phyloP scores from a whole-genome alignment of 37 sponge, comb jelly and placozoan genomes.

The Corticium candelabrum region DNA sequence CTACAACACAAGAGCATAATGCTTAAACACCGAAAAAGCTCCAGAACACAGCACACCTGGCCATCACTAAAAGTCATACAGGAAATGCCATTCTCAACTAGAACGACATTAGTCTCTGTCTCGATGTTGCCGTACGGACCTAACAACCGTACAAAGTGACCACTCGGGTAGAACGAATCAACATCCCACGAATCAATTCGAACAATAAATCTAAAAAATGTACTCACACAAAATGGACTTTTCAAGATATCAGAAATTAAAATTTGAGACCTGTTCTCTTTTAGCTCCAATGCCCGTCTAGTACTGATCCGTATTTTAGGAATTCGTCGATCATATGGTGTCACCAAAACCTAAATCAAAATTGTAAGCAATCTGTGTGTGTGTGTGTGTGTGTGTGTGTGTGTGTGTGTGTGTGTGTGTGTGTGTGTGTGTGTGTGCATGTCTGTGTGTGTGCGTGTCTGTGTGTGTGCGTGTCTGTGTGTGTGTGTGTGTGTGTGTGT shows the following conservation, averaged over 20 bases:
- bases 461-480: too few relatives aligned
- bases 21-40: neutral
- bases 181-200: conserved; percentile 53
- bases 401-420: too few relatives aligned
- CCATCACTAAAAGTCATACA: conserved; percentile 32
- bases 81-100: conserved; percentile 34
- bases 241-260: neutral
- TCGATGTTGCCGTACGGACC: conserved; percentile 64
- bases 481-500: too few relatives aligned
- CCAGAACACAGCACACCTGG: conserved; percentile 30
- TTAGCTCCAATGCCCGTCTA: conserved; percentile 25
- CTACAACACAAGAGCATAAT: too few relatives aligned
- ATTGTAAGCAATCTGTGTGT: too few relatives aligned
- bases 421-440: too few relatives aligned
- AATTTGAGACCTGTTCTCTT: neutral
- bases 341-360: conserved; percentile 32
- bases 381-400: too few relatives aligned
- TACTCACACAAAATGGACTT: neutral
- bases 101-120: conserved; percentile 52
- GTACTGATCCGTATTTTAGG: conserved; percentile 60
- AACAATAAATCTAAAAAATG: conserved; percentile 36
- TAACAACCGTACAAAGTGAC: conserved; percentile 63
- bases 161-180: conserved; percentile 57
- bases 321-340: conserved; percentile 47
- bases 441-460: too few relatives aligned